Conservation (phyloP, 2,888 invertebrate species). For the Megastigmus dorsalis region DNA sequence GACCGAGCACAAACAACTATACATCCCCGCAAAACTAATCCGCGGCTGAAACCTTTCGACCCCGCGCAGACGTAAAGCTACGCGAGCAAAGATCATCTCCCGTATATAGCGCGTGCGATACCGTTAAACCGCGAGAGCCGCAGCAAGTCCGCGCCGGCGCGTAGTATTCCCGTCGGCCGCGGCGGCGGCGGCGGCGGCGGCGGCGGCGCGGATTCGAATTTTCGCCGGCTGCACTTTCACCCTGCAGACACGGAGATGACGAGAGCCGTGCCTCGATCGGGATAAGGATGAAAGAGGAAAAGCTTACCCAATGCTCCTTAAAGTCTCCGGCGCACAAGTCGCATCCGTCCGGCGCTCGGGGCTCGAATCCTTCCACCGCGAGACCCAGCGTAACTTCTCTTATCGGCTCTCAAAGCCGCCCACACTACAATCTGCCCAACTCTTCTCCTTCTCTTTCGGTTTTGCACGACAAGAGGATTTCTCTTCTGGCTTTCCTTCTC, state of each 20-base stretch:
- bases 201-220: too few relatives aligned
- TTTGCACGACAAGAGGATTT: too few relatives aligned
- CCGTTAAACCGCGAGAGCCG: not conserved
- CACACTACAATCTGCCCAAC: not conserved
- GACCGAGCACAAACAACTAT: too few relatives aligned
- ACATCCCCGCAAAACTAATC: too few relatives aligned
- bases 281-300: not conserved
- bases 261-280: not conserved
- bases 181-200: not conserved
- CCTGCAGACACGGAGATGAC: not conserved
- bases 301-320: constrained; percentile 58
- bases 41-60: too few relatives aligned
- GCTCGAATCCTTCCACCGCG: constrained; percentile 58
- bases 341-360: constrained; percentile 60
- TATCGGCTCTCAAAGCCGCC: constrained; percentile 35
- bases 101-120: too few relatives aligned
- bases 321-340: constrained; percentile 47
- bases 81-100: too few relatives aligned
- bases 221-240: constrained; percentile 19
- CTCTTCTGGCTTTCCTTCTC: not conserved
- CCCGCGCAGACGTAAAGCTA: too few relatives aligned
- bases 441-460: not conserved
- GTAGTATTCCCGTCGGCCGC: constrained; percentile 28
- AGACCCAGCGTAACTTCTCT: constrained; percentile 51
- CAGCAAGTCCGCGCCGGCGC: not conserved